Evolutionary conservation across 2,888 invertebrate genomes (phyloP), one percentile per base, ranked within the genome.

Genomic region (Drosophila pegasa): DNA sequence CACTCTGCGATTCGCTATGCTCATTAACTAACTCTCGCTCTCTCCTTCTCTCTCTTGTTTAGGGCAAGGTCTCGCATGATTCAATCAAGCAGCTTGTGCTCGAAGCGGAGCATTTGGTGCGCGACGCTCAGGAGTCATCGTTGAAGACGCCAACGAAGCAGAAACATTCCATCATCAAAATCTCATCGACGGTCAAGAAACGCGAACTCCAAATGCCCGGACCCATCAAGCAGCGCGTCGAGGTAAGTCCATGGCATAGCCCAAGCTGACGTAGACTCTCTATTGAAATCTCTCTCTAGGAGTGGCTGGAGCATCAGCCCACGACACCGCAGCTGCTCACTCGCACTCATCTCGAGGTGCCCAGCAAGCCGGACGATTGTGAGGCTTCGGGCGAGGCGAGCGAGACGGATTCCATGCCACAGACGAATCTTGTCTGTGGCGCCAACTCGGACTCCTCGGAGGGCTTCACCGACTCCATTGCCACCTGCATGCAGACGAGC

Each of bases 321-420:
- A 68, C 87, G 12, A 86, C 88, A 7, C 83, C 85, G 0, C 72
- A 76, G 45, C 77, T 88, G 62, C 51, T 84, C 29, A 78, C 84
- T 41, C 71, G 81, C 56, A 71, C 48, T 68, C 65, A 66, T 47
- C 75, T 82, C 12, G 73, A 71, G 62, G 52, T 62, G 20, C 51
- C 74, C 4, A 45, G 47, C 51, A 87, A 87, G 45, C 82, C 87
- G 43, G 92, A 92, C 60, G 92, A 92, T 92, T 97, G 97, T 91
- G 97, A 97, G 90, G 97, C 97, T 0, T 97, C 97, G 64, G 97
- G 97, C 14, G 97, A 97, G 92, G 97, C 96, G 78, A 97, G 97
- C 43, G 92, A 92, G 81, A 91, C 92, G 3, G 92, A 92, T 78
- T 92, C 92, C 18, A 82, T 94, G 54, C 96, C 95, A 71, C 93